A percentile compares a stretch with the other conserved stretches of the same genome.
Evolutionary conservation across 30 jellyfish, hydroid and myxozoan species (phyloP).

Genomic region (Mastigias papua): DNA sequence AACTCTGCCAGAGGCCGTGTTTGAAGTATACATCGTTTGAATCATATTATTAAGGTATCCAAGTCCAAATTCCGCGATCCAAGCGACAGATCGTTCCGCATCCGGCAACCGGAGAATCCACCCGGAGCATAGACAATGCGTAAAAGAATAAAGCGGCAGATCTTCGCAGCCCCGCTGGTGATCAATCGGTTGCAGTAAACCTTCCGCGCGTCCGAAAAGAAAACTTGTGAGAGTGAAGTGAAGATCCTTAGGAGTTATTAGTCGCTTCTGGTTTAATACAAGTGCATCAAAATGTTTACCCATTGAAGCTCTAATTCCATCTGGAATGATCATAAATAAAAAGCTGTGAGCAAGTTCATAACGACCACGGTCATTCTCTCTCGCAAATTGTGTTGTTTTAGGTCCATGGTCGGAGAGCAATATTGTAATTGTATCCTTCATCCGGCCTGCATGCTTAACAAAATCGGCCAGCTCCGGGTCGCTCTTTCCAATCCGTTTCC

Average conservation of each 20-base stretch:
- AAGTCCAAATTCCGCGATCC: constrained; percentile 96
- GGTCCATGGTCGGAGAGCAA: constrained; percentile 99
- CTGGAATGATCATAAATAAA: constrained; percentile 90
- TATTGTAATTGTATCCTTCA: constrained; percentile 81
- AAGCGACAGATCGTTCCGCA: constrained; percentile 69
- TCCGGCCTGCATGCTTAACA: constrained; percentile 38
- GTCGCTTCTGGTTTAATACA: constrained; percentile 78
- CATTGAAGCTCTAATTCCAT: constrained; percentile 32
- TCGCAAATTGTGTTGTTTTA: constrained; percentile 87
- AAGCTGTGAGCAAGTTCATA: constrained; percentile 91
- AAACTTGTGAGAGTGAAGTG: constrained; percentile 79
- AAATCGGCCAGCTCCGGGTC: constrained; percentile 79
- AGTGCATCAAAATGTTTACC: constrained; percentile 59
- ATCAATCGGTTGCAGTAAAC: constrained; percentile 72
- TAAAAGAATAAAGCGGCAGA: constrained; percentile 88
- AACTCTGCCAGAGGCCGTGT: background rate
- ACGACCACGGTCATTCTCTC: constrained; percentile 89
- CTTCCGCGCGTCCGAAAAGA: constrained; percentile 57
- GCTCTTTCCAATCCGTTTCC: constrained; percentile 85
- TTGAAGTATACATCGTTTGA: constrained; percentile 24
- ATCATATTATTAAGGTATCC: constrained; percentile 86
- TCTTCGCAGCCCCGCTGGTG: constrained; percentile 75
- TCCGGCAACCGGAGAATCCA: constrained; percentile 75
- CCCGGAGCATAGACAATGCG: constrained; percentile 89
- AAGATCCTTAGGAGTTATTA: constrained; percentile 72